Conservation (phyloP, 2,113 vertebrate species). For the Austrofundulus limnaeus region DNA sequence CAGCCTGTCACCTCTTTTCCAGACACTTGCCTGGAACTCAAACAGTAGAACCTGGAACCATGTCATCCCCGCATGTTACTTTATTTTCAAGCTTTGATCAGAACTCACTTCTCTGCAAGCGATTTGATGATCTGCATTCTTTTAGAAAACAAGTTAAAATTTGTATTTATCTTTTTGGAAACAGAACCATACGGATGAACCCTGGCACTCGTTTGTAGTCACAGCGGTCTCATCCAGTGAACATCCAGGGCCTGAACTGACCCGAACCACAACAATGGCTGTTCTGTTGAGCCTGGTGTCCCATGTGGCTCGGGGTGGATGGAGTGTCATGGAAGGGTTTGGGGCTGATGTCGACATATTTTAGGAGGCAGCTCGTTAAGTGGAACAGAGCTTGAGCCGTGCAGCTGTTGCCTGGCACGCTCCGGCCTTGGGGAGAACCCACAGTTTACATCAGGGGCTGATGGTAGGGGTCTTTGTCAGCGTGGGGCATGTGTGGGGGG, state of each 20-base stretch:
- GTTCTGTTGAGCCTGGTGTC: slow-evolving; percentile 71
- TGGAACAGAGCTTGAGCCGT: slow-evolving; percentile 69
- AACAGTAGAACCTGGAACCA: too few species aligned
- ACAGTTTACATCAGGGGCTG: slow-evolving; percentile 81
- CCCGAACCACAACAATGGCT: slow-evolving; percentile 64
- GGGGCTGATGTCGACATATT: slow-evolving; percentile 44
- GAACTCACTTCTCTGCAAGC: too few species aligned
- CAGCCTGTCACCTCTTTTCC: too few species aligned
- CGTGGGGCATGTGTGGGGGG: slow-evolving; percentile 60
- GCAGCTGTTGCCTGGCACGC: slow-evolving; percentile 89
- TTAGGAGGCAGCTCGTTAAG: slow-evolving; percentile 7
- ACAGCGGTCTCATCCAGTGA: slow-evolving; percentile 45
- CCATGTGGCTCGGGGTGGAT: slow-evolving; percentile 71
- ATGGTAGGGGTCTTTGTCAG: slow-evolving; percentile 64
- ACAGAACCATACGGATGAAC: too few species aligned
- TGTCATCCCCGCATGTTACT: too few species aligned
- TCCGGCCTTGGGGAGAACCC: slow-evolving; percentile 82
- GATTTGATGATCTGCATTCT: too few species aligned
- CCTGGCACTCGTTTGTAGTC: too few species aligned
- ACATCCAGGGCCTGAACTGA: slow-evolving; percentile 54
- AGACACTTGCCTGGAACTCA: too few species aligned
- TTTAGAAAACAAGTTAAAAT: too few species aligned
- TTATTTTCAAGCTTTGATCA: too few species aligned
- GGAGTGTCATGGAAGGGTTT: slow-evolving; percentile 53
- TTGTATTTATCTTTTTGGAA: too few species aligned